A percentile compares a stretch with the other conserved stretches of the same genome.
phyloP scores from a whole-genome alignment of 2,888 invertebrate genomes.

The Yponomeuta malinellus region DNA sequence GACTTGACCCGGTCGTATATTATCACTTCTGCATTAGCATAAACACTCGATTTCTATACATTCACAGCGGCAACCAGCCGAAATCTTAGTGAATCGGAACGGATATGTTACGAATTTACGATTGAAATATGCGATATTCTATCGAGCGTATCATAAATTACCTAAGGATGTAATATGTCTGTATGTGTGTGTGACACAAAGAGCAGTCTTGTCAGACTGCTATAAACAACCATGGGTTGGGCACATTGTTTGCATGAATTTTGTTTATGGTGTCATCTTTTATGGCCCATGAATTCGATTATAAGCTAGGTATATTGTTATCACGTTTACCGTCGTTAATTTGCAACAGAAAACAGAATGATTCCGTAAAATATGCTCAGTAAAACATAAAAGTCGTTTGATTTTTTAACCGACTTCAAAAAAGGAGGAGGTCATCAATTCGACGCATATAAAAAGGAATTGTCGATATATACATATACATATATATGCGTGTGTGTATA shows the following conservation, averaged over 20 bases:
- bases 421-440: too few relatives aligned
- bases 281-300: background rate
- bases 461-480: too few relatives aligned
- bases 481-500: too few relatives aligned
- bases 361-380: background rate
- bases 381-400: background rate
- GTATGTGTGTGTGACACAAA: conserved; percentile 25
- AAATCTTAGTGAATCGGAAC: conserved; percentile 45
- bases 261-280: background rate
- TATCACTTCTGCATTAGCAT: conserved; percentile 35
- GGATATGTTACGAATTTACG: conserved; percentile 27
- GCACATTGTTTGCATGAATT: conserved; percentile 45
- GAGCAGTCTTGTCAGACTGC: conserved; percentile 43
- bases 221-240: conserved; percentile 58
- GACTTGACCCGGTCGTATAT: conserved; percentile 19
- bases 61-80: conserved; percentile 28
- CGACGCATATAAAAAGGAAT: too few relatives aligned
- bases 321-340: background rate
- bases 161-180: conserved; percentile 27
- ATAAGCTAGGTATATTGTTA: conserved; percentile 26
- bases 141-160: conserved; percentile 18
- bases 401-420: background rate
- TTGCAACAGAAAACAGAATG: background rate
- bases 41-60: conserved; percentile 42
- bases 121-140: conserved; percentile 24